Evolutionary conservation across 2,113 vertebrate genomes (phyloP), one percentile per base, ranked within the genome.

Genomic region (Scortum barcoo): DNA sequence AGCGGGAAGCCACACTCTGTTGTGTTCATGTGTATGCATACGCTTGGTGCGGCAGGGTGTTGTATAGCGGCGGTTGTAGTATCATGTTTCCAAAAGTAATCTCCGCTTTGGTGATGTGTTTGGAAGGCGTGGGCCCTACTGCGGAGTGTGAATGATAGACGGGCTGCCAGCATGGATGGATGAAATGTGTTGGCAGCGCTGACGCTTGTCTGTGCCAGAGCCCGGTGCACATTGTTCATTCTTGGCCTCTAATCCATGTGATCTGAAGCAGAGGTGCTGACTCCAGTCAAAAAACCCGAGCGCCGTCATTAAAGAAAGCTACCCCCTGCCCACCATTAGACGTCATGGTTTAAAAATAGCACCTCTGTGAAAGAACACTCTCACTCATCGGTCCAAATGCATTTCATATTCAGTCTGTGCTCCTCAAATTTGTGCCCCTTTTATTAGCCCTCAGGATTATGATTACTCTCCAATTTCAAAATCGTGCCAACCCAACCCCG

Each of bases 241-340:
- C 81, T 86, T 83, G 89, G 87, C 85, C 81, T 85, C 71, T 88
- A 79, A 88, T 87, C 80, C 75, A 53, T 83, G 82, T 51, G 84
- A 92, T 91, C 84, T 86, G 84, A 84, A 88, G 42, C 90, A 86
- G 85, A 91, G 89, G 85, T 92, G 89, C 86, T 93, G 90, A 93
- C 90, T 91, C 83, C 42, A 85, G 89, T 78, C 17, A 40, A 87
- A 92, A 86, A 83, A 66, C 36, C 0, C 0, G 54, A 86, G 76
- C 72, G 26, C 61, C 65, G 26, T 83, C 76, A 75, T 80, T 75
- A 83, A 85, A 83, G 71, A 86, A 79, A 78, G 85, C 88, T 54
- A 48, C 75, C 88, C 85, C 75, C 81, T 78, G 89, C 83, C 87
- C 76, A 20, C 62, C 61, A 28, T 67, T 62, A 67, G 78, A 92